A percentile compares a stretch with the other conserved stretches of the same genome.
Evolutionary conservation across 2,888 invertebrate species (phyloP).

Genomic region (Amphipyra tragopoginis): DNA sequence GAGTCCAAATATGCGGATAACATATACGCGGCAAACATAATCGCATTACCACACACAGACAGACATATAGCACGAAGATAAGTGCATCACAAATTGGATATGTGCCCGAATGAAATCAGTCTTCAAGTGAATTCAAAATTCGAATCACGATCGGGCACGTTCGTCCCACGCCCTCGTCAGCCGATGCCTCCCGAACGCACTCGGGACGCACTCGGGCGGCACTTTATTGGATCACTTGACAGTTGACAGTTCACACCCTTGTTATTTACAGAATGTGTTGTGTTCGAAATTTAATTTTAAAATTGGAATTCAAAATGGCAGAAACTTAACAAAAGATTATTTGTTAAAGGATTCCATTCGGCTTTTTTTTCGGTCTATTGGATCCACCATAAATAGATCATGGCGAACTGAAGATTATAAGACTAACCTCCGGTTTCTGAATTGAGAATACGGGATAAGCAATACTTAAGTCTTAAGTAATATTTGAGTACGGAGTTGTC

Average conservation of each 20-base stretch:
- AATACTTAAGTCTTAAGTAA: too few relatives aligned
- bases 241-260: slow-evolving; percentile 52
- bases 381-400: too few relatives aligned
- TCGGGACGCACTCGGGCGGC: slow-evolving; percentile 47
- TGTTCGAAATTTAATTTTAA: slow-evolving; percentile 12
- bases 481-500: too few relatives aligned
- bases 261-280: slow-evolving; percentile 9
- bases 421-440: too few relatives aligned
- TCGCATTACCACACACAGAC: not conserved
- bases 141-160: slow-evolving; percentile 69
- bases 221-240: slow-evolving; percentile 71
- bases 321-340: too few relatives aligned
- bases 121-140: slow-evolving; percentile 67
- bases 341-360: too few relatives aligned
- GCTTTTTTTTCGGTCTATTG: too few relatives aligned
- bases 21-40: not conserved
- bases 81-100: slow-evolving; percentile 50
- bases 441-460: too few relatives aligned
- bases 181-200: slow-evolving; percentile 56
- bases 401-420: too few relatives aligned
- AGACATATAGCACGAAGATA: slow-evolving; percentile 16
- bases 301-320: not conserved
- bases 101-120: slow-evolving; percentile 59
- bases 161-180: slow-evolving; percentile 63
- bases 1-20: too few relatives aligned